phyloP scores from a whole-genome alignment of 2,113 vertebrate genomes.

The Gavialis gangeticus region DNA sequence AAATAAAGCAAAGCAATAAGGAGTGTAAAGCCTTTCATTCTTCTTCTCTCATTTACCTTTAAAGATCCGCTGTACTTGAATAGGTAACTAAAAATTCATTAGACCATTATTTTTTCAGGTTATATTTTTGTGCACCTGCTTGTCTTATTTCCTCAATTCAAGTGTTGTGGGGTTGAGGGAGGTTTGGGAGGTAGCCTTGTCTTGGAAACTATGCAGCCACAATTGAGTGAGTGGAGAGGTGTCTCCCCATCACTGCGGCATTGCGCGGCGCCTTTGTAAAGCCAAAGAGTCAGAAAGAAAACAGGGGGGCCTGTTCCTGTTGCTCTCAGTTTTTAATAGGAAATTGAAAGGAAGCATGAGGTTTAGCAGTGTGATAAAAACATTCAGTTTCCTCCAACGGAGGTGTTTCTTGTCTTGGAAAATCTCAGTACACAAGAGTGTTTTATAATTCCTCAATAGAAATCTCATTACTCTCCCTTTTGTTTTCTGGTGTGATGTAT shows the following conservation, averaged over 20 bases:
- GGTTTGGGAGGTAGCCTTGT: background rate
- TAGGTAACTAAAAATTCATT: background rate
- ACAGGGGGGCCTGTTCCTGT: background rate
- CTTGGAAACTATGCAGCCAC: background rate
- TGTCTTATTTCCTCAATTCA: no score
- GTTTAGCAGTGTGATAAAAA: background rate
- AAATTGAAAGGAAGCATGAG: background rate
- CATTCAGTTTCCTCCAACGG: slow-evolving; percentile 6
- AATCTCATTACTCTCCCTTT: slow-evolving; percentile 72
- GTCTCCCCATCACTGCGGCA: accelerated
- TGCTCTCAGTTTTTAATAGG: background rate
- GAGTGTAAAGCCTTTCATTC: background rate
- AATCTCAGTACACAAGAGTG: background rate
- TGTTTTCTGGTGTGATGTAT: slow-evolving; percentile 64
- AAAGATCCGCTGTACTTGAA: accelerated
- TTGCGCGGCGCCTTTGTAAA: background rate
- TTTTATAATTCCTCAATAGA: slow-evolving; percentile 27
- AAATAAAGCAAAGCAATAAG: background rate
- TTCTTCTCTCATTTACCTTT: background rate
- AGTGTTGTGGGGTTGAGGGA: background rate
- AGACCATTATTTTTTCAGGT: background rate
- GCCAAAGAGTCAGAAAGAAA: background rate
- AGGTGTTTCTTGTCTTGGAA: background rate
- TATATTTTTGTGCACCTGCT: accelerated
- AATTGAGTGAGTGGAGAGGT: background rate